A percentile compares a stretch with the other conserved stretches of the same genome.
Conservation (phyloP, 1,140 invertebrate genomes). For the Thaumetopoea pityocampa region DNA sequence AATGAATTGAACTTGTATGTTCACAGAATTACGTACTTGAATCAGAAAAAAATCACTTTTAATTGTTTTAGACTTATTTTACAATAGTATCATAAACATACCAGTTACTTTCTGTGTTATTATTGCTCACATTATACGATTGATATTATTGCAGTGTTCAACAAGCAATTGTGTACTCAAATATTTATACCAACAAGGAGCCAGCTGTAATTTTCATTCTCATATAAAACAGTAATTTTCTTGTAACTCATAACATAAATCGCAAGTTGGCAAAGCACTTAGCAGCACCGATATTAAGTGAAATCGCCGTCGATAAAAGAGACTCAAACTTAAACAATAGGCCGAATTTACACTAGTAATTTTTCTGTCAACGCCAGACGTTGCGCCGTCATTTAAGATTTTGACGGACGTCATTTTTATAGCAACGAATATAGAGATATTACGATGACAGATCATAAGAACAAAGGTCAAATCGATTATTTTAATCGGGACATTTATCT, state of each 20-base stretch:
- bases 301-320: conserved; percentile 27
- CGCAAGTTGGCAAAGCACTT: conserved; percentile 15
- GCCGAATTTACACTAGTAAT: conserved; percentile 19
- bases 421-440: conserved; percentile 29
- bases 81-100: too few species aligned
- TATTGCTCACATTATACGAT: too few species aligned
- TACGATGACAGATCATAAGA: conserved; percentile 34
- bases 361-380: conserved; percentile 29
- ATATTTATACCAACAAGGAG: too few species aligned
- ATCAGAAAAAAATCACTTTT: too few species aligned
- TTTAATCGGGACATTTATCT: conserved; percentile 51
- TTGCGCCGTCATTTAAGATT: conserved; percentile 18
- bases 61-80: too few species aligned
- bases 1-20: too few species aligned
- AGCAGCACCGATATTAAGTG: conserved; percentile 25
- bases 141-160: too few species aligned
- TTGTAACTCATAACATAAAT: conserved; percentile 7
- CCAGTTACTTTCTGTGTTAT: too few species aligned
- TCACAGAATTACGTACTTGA: too few species aligned
- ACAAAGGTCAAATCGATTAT: conserved; percentile 41
- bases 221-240: conserved; percentile 16
- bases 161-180: too few species aligned
- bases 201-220: too few species aligned
- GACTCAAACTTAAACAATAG: conserved; percentile 29
- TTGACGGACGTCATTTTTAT: conserved; percentile 33